phyloP scores from a whole-genome alignment of 2,113 vertebrate genomes.

The Equus quagga region DNA sequence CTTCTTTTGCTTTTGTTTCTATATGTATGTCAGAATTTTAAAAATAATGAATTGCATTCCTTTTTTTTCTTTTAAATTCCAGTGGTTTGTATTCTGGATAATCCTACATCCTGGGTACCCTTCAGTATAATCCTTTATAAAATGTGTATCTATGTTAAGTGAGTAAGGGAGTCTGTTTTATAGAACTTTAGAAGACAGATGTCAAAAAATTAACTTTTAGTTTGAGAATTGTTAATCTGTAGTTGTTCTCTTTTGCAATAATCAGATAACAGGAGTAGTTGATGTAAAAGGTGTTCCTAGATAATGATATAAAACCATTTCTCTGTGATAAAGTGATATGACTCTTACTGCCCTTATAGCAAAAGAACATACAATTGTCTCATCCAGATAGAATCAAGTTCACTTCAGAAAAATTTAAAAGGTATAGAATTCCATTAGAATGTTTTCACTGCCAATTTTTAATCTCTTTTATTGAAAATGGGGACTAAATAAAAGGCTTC shows the following conservation, averaged over 20 bases:
- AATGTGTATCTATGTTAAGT: background rate
- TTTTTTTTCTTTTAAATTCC: background rate
- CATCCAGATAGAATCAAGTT: background rate
- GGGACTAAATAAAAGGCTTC: background rate
- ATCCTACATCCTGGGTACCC: background rate
- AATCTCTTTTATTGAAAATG: background rate
- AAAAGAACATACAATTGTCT: background rate
- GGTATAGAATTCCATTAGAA: background rate
- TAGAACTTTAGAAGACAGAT: constrained; percentile 7
- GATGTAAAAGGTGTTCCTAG: background rate
- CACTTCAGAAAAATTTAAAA: background rate
- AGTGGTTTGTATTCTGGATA: background rate
- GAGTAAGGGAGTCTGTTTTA: background rate
- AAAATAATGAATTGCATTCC: background rate
- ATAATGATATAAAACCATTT: constrained; percentile 4
- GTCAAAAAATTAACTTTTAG: background rate
- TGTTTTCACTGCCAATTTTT: background rate
- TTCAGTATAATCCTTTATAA: background rate
- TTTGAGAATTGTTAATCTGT: background rate
- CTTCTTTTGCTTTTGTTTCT: background rate
- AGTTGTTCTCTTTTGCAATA: background rate
- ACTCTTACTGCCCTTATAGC: background rate
- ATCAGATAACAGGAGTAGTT: background rate
- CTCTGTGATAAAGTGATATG: background rate
- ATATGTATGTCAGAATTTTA: background rate